Evolutionary conservation across 2,113 vertebrate species (phyloP), one percentile per base, ranked within the genome.

Genomic region (Gyps fulvus): DNA sequence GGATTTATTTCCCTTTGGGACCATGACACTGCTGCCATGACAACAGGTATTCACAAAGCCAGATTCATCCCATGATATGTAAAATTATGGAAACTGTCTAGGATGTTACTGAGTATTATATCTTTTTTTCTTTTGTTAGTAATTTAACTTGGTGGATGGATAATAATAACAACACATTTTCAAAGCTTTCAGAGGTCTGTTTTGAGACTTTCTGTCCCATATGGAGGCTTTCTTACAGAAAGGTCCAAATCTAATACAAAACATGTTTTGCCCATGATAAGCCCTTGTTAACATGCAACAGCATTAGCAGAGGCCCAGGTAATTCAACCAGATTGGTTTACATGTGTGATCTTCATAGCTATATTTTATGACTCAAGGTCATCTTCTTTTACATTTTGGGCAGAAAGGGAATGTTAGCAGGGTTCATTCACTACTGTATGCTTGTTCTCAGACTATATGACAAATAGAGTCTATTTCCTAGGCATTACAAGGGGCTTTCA

Each of bases 1-100:
- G 84, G 72, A 92, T 95, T 94, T 95, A 88, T 94, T 94, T 95
- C 63, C 78, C 87, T 94, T 80, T 92, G 90, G 90, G 95, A 96
- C 85, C 10, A 13, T 90, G 93, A 92, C 83, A 92, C 42, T 85
- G 90, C 87, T 95, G 66, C 92, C 87, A 96, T 97, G 93, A 96
- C 92, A 95, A 94, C 95, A 80, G 62, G 83, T 92, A 90, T 71
- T 93, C 87, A 95, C 69, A 96, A 82, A 95, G 38, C 55, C 47
- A 77, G 82, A 93, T 90, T 94, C 79, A 90, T 92, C 55, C 42
- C 26, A 16, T 94, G 85, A 86, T 90, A 86, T 43, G 59, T 58
- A 94, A 93, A 95, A 96, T 86, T 70, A 92, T 63, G 63, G 83
- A 92, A 90, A 74, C 59, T 80, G 66, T 74, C 85, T 90, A 73